Conservation (phyloP, 2,888 invertebrate species). For the Aproaerema taeniolella region DNA sequence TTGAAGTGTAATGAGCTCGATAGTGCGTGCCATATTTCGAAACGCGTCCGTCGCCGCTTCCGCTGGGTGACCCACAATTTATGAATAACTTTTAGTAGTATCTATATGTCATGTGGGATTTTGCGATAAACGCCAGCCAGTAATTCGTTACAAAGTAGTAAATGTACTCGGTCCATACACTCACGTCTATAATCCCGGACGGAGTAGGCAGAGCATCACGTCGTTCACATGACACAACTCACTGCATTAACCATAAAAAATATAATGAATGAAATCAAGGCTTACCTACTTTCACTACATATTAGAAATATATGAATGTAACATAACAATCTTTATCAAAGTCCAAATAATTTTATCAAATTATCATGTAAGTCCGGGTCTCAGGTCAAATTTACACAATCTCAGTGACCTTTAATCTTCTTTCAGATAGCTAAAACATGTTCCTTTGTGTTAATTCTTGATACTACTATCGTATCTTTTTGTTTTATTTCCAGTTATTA, state of each 20-base stretch:
- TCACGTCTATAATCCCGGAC: no score
- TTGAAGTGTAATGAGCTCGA: conserved; percentile 51
- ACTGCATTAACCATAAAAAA: no score
- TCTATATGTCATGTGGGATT: conserved; percentile 1
- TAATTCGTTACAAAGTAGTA: no score
- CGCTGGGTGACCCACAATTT: conserved; percentile 57
- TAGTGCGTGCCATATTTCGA: conserved; percentile 66
- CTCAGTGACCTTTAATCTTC: conserved; percentile 64
- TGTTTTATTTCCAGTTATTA: conserved; percentile 36
- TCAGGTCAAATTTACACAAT: conserved; percentile 68
- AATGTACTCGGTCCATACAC: no score
- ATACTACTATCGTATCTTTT: conserved; percentile 47
- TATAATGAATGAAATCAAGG: no score
- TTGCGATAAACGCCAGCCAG: not conserved
- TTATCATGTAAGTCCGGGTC: conserved; percentile 62
- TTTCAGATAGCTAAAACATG: conserved; percentile 61
- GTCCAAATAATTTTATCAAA: conserved; percentile 35
- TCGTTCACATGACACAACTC: no score
- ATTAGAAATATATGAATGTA: no score
- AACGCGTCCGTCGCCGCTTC: conserved; percentile 63
- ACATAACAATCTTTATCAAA: no score
- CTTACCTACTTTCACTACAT: no score
- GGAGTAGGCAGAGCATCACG: no score
- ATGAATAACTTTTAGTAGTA: conserved; percentile 26
- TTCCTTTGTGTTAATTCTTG: conserved; percentile 61